Percentiles rank a stretch among this genome's conserved stretches.
Evolutionary conservation across 92 coral and sea anemone genomes (phyloP).

Genomic region (Siderastrea siderea): DNA sequence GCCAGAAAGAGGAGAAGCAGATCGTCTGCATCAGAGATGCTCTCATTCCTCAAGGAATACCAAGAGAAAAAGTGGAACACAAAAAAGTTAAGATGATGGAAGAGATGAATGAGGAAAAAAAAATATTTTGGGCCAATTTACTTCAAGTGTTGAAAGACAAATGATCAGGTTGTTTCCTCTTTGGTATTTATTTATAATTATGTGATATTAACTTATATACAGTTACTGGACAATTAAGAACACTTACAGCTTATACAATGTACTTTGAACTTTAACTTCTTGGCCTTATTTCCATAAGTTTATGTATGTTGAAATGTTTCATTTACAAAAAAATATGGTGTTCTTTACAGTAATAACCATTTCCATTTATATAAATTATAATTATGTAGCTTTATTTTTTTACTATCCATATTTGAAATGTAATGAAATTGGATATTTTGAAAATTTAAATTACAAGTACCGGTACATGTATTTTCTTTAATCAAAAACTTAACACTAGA

Average conservation of each 20-base stretch:
- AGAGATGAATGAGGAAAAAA: constrained; percentile 34
- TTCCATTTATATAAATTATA: background rate
- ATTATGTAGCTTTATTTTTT: background rate
- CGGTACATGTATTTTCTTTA: background rate
- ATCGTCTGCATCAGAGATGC: constrained; percentile 56
- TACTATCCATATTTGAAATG: background rate
- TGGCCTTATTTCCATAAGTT: background rate
- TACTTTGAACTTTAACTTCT: background rate
- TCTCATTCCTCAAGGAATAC: constrained; percentile 39
- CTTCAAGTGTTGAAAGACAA: constrained; percentile 1
- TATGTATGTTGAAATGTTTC: background rate
- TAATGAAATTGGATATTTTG: background rate
- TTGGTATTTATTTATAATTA: too few relatives aligned
- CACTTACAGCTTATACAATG: background rate
- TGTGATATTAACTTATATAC: background rate
- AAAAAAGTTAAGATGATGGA: constrained; percentile 33
- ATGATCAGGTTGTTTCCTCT: background rate
- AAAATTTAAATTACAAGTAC: background rate
- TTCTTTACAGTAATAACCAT: background rate
- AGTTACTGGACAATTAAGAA: background rate
- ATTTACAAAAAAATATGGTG: background rate
- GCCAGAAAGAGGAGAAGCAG: constrained; percentile 44
- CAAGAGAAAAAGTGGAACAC: constrained; percentile 31
- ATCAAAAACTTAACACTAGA: background rate
- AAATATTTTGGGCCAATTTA: constrained; percentile 12